phyloP scores from a whole-genome alignment of 53 echinoderm and acorn worm genomes.

The Temnopleurus reevesii region DNA sequence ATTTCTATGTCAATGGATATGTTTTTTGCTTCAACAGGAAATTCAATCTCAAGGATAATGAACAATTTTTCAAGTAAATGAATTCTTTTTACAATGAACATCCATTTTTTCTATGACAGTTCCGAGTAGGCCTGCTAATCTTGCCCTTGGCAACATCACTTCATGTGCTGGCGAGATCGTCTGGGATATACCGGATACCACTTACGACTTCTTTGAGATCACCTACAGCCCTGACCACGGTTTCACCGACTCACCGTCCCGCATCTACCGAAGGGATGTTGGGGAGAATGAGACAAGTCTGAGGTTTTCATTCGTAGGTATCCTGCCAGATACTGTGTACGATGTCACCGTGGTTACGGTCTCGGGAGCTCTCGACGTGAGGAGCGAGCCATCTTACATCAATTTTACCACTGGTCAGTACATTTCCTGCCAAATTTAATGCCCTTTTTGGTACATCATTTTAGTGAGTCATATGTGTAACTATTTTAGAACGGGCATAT shows the following conservation, averaged over 20 bases:
- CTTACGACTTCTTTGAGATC: conserved; percentile 29
- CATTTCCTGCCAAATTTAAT: too few species aligned
- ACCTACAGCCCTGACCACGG: conserved; percentile 29
- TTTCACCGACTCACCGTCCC: background rate
- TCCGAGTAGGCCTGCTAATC: background rate
- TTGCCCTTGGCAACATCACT: background rate
- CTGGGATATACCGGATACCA: conserved; percentile 30
- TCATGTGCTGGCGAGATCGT: conserved; percentile 8
- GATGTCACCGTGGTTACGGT: conserved; percentile 57
- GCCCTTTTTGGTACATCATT: too few species aligned
- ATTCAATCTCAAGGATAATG: too few species aligned
- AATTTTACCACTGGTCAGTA: conserved; percentile 52
- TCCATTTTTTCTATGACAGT: conserved; percentile 2
- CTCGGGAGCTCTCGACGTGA: conserved; percentile 47
- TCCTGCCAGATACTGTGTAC: conserved; percentile 43
- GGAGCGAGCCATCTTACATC: conserved; percentile 22
- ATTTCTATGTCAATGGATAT: too few species aligned
- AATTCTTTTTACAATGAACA: too few species aligned
- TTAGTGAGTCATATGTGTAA: too few species aligned
- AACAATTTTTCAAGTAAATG: too few species aligned
- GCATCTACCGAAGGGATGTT: background rate
- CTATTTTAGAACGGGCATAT: too few species aligned
- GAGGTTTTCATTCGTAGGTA: background rate
- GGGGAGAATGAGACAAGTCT: background rate
- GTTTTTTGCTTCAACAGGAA: too few species aligned